Percentiles rank a stretch among this genome's conserved stretches.
Evolutionary conservation across 2,888 invertebrate species (phyloP).

Genomic region (Caenorhabditis auriculariae): DNA sequence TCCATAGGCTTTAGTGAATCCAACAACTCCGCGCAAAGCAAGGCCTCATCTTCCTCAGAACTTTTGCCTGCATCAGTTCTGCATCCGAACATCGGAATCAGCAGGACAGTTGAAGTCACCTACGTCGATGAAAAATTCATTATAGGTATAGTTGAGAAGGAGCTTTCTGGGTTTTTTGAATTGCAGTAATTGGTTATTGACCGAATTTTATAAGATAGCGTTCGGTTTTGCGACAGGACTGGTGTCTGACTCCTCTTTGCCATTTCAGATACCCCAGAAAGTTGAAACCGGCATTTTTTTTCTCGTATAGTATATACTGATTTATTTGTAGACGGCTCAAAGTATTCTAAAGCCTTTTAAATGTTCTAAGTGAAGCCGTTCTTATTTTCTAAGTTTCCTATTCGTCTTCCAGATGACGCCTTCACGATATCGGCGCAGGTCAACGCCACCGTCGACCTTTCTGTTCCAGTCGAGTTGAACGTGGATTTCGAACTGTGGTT

Average conservation of each 20-base stretch:
- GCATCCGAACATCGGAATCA: constrained; percentile 9
- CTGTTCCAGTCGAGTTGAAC: constrained; percentile 10
- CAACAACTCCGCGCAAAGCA: neutral
- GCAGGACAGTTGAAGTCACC: constrained; percentile 29
- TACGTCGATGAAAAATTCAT: constrained; percentile 25
- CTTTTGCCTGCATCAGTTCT: constrained; percentile 3
- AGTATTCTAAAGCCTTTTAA: too few species aligned
- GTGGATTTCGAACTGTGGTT: constrained; percentile 34
- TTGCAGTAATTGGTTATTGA: too few species aligned
- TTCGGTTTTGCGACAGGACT: too few species aligned
- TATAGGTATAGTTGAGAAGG: constrained; percentile 27
- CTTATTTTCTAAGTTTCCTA: too few species aligned
- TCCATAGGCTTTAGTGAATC: neutral
- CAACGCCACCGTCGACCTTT: constrained; percentile 14
- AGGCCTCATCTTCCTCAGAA: neutral
- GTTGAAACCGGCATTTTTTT: too few species aligned
- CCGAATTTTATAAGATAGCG: too few species aligned
- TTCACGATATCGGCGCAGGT: constrained; percentile 27
- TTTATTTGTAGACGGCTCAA: too few species aligned
- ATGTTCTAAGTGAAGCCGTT: too few species aligned
- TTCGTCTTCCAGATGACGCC: constrained; percentile 16
- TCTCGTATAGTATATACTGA: too few species aligned
- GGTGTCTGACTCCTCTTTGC: too few species aligned
- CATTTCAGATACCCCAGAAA: neutral
- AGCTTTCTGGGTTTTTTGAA: too few species aligned